Base-by-base conservation (phyloP, 2,797 vertebrate genomes). In the Loriculus beryllinus region DNA sequence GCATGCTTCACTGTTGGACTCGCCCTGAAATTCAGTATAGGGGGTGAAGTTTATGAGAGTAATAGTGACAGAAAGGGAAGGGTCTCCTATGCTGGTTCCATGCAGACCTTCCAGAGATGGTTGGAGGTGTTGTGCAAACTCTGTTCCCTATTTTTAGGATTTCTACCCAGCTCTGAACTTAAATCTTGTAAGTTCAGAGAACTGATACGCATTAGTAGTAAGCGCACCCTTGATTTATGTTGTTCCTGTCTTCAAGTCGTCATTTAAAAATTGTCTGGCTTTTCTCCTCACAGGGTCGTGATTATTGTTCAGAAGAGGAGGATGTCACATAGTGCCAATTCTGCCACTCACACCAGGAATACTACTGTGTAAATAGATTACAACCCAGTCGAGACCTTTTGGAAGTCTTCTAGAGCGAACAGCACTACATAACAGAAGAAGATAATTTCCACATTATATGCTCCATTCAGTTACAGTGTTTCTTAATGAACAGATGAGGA, bases 261-360 rank as follows among this genome's bases (percentile, higher is more conserved):
- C 17, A 0, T 49, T 89, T 72, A 48, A 81, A 49, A 31, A 31
- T 62, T 21, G 3, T 35, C 45, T 72, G 92, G 19, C 88, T 92
- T 68, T 56, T 96, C 79, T 90, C 87, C 77, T 78, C 76, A 42
- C 95, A 99, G 99, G 99, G 99, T 94, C 98, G 97, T 87, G 99
- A 99, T 98, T 99, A 99, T 97, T 99, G 99, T 98, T 99, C 99
- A 74, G 99, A 99, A 97, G 99, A 99, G 92, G 99, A 99, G 67
- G 98, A 98, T 43, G 94, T 98, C 96, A 98, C 98, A 98, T 98
- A 98, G 97, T 97, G 96, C 96, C 97, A 78, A 76, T 82, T 83
- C 92, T 79, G 85, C 94, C 75, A 1, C 94, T 95, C 37, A 14
- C 83, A 80, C 93, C 93, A 33, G 97, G 97, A 98, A 78, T 87